Evolutionary conservation across 2,113 vertebrate species (phyloP).

Genomic region (Cygnus buccinator): DNA sequence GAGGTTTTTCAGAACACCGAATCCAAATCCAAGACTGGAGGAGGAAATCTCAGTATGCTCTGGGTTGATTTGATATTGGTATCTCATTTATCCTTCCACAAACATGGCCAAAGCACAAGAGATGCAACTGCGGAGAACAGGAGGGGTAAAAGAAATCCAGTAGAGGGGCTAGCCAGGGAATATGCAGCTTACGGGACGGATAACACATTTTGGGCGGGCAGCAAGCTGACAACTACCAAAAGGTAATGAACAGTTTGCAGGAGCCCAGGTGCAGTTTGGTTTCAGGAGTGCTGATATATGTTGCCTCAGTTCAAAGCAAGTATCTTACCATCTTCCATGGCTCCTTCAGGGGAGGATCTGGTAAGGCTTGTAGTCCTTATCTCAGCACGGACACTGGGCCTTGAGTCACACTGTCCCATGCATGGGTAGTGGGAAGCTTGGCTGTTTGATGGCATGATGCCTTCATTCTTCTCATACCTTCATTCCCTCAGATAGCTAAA

Average conservation of each 20-base stretch:
- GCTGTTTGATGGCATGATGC: neutral
- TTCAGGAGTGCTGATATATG: accelerated
- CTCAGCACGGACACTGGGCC: neutral
- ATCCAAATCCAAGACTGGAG: neutral
- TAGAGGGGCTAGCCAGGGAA: neutral
- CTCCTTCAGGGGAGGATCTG: neutral
- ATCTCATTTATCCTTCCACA: neutral
- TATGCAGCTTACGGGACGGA: neutral
- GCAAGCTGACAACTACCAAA: neutral
- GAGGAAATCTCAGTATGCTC: neutral
- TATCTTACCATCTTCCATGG: neutral
- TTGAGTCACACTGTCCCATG: neutral
- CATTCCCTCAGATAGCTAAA: neutral
- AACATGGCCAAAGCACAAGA: neutral
- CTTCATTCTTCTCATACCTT: conserved; percentile 19
- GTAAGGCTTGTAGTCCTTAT: neutral
- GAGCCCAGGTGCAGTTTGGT: neutral
- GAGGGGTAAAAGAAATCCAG: neutral
- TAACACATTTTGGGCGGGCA: accelerated
- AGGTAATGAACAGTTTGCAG: neutral
- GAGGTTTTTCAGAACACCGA: neutral
- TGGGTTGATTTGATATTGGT: neutral
- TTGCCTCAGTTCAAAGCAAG: neutral
- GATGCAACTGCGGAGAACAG: neutral
- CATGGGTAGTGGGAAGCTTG: neutral